Percentiles rank a stretch among this genome's conserved stretches.
These are phyloP conservation scores for Sceloporus undulatus DNA, from an alignment of 2,113 vertebrate species.

Conservation along the genomic window DNA sequence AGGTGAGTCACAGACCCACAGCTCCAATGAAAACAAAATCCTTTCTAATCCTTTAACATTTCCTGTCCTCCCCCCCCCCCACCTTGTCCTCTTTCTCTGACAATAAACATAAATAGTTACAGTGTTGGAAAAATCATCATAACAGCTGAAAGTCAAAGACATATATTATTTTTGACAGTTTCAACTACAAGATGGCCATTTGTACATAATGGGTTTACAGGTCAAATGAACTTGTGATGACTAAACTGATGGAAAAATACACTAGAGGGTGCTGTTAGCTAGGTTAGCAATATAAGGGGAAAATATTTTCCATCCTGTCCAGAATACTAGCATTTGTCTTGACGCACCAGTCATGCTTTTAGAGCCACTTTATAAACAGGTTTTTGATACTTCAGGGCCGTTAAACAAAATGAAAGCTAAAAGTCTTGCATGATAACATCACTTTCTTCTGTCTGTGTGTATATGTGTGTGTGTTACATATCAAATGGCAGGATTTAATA, in stretches of 20 bases:
- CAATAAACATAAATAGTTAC: slow-evolving; percentile 49
- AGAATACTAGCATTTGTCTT: background rate
- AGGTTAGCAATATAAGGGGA: background rate
- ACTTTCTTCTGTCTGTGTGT: background rate
- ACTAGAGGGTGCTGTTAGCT: slow-evolving; percentile 63
- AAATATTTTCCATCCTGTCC: background rate
- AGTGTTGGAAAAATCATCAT: slow-evolving; percentile 36
- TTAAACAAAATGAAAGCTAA: background rate
- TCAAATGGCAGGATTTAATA: background rate
- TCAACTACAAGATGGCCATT: slow-evolving; percentile 35
- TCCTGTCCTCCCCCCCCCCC: background rate
- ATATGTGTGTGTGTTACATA: accelerated
- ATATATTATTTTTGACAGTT: slow-evolving; percentile 62
- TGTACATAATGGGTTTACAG: background rate
- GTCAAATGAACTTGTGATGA: slow-evolving; percentile 37
- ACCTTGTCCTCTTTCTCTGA: slow-evolving; percentile 49
- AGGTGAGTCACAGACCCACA: background rate
- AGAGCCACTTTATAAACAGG: accelerated
- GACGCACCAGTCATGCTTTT: background rate
- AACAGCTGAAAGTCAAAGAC: slow-evolving; percentile 56
- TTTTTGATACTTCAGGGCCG: accelerated
- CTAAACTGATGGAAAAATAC: background rate
- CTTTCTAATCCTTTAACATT: background rate
- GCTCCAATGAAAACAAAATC: accelerated
- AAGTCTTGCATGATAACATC: background rate